A percentile compares a stretch with the other conserved stretches of the same genome.
phyloP scores from a whole-genome alignment of 2,113 vertebrate species.

The Promerops cafer region DNA sequence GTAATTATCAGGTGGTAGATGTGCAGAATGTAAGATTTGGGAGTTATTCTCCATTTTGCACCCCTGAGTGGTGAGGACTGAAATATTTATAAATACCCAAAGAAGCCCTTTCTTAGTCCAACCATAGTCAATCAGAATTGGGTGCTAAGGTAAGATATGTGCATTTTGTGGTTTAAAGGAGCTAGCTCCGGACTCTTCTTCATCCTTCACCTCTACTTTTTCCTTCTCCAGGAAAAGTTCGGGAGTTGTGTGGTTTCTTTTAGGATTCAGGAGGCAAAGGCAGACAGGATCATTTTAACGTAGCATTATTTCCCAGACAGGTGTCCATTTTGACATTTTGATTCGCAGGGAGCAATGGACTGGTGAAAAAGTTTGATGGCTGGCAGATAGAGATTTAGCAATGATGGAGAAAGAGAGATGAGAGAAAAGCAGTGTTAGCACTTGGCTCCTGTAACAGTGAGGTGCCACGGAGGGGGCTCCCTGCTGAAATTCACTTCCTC shows the following conservation, averaged over 20 bases:
- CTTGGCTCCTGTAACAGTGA: constrained; percentile 7
- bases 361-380: not conserved
- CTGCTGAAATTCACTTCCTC: constrained; percentile 44
- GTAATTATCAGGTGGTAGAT: not conserved
- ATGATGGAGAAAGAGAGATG: not conserved
- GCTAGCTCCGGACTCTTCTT: not conserved
- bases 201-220: not conserved
- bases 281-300: not conserved
- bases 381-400: not conserved
- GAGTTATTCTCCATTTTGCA: not conserved
- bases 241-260: not conserved
- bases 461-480: constrained; percentile 21
- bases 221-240: not conserved
- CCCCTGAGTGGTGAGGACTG: not conserved
- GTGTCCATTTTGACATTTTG: no score
- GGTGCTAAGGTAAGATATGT: not conserved
- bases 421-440: constrained; percentile 21
- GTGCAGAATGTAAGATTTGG: not conserved
- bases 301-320: not conserved
- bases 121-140: not conserved
- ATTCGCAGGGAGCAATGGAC: not conserved
- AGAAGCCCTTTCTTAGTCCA: not conserved
- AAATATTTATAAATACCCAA: not conserved
- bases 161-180: not conserved
- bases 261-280: not conserved